Conservation (phyloP, 2,797 vertebrate genomes). For the Centroberyx gerrardi region DNA sequence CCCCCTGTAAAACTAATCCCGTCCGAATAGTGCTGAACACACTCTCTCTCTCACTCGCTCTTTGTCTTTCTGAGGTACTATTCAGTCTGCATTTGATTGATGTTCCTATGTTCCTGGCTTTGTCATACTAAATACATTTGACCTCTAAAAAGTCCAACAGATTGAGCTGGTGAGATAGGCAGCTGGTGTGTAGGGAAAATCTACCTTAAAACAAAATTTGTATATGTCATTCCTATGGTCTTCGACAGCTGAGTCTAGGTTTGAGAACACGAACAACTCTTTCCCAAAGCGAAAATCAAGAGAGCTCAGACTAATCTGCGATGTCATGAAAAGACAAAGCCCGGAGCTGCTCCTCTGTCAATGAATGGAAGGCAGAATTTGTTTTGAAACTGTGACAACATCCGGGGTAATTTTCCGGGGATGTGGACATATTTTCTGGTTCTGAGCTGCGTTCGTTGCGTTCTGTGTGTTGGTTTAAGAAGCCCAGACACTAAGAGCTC, state of each 20-base stretch:
- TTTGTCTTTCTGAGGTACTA: conserved; percentile 30
- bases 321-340: conserved; percentile 42
- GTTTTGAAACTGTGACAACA: conserved; percentile 2
- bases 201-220: conserved; percentile 18
- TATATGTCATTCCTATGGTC: conserved; percentile 30
- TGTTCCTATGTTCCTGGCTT: conserved; percentile 49
- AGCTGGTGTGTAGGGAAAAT: conserved; percentile 11
- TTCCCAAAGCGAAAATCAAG: conserved; percentile 45
- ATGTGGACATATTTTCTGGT: conserved; percentile 7
- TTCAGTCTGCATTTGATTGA: conserved; percentile 57
- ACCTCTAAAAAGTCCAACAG: conserved; percentile 42
- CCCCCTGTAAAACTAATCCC: conserved; percentile 46
- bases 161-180: conserved; percentile 30
- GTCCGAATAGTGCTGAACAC: conserved; percentile 44
- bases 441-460: neutral
- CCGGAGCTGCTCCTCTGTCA: conserved; percentile 30
- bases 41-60: conserved; percentile 25
- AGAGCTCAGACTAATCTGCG: conserved; percentile 47
- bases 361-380: conserved; percentile 12
- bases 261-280: conserved; percentile 25
- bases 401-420: conserved; percentile 6
- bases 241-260: conserved; percentile 16
- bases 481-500: neutral
- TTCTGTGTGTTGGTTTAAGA: conserved; percentile 21
- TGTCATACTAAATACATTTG: conserved; percentile 27